Percentiles rank a stretch among this genome's conserved stretches.
These are phyloP conservation scores for Pammene fasciana DNA, from an alignment of 2,888 invertebrate genomes.

Conservation along the genomic window DNA sequence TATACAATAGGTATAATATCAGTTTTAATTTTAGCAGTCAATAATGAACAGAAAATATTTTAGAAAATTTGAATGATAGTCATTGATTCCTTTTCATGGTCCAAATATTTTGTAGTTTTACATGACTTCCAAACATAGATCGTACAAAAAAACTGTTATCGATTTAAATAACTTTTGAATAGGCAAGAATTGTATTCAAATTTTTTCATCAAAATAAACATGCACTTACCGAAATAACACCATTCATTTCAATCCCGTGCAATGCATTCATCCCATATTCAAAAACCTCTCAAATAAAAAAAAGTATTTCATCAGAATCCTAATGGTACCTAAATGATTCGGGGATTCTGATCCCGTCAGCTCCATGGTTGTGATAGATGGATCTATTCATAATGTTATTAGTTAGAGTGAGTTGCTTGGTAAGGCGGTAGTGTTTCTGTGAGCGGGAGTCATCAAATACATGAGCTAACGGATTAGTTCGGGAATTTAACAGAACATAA, in stretches of 20 bases:
- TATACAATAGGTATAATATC: no score
- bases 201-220: background rate
- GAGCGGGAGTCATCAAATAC: background rate
- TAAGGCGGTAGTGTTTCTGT: background rate
- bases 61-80: no score
- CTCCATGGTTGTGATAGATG: conserved; percentile 41
- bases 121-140: no score
- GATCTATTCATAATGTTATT: conserved; percentile 61
- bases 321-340: conserved; percentile 61
- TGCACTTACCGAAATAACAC: background rate
- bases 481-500: no score
- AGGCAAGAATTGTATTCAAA: no score
- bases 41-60: no score
- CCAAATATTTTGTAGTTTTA: no score
- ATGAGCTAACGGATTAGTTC: no score
- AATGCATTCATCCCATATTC: conserved; percentile 27
- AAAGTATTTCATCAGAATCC: conserved; percentile 36
- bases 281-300: conserved; percentile 24
- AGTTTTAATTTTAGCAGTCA: no score
- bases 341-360: conserved; percentile 53
- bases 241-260: background rate
- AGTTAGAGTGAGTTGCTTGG: conserved; percentile 52
- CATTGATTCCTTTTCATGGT: no score
- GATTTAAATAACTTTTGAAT: no score
- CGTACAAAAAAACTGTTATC: no score